Conservation (phyloP, 2,113 vertebrate species). For the Odocoileus hemionus region DNA sequence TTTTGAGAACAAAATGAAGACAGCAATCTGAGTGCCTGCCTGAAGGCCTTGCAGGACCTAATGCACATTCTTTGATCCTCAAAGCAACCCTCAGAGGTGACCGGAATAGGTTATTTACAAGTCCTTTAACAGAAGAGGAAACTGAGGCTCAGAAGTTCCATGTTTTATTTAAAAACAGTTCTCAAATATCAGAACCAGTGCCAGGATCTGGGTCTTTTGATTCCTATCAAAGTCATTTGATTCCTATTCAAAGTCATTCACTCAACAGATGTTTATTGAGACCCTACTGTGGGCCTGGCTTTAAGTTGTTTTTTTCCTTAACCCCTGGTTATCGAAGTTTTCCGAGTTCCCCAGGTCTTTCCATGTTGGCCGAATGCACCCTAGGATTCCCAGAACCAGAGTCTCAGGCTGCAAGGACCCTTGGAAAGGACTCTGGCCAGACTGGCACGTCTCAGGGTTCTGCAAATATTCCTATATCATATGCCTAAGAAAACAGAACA, state of each 20-base stretch:
- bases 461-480: neutral
- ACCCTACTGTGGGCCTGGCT: neutral
- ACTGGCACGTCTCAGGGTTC: neutral
- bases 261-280: neutral
- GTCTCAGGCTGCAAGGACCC: neutral
- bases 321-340: neutral
- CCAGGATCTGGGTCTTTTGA: neutral
- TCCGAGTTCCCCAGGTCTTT: neutral
- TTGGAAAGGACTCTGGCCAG: neutral
- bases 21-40: neutral
- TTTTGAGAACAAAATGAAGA: neutral
- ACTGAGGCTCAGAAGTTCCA: neutral
- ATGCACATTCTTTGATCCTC: neutral
- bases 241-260: neutral
- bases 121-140: neutral
- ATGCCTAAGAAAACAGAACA: constrained; percentile 26
- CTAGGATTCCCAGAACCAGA: neutral
- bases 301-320: neutral
- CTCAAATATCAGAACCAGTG: neutral
- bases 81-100: neutral
- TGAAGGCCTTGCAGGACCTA: neutral
- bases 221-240: neutral
- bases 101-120: neutral
- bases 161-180: neutral
- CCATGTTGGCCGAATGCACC: neutral